Evolutionary conservation across 2,797 vertebrate species (phyloP).

Genomic region (Corythornis leucogaster): DNA sequence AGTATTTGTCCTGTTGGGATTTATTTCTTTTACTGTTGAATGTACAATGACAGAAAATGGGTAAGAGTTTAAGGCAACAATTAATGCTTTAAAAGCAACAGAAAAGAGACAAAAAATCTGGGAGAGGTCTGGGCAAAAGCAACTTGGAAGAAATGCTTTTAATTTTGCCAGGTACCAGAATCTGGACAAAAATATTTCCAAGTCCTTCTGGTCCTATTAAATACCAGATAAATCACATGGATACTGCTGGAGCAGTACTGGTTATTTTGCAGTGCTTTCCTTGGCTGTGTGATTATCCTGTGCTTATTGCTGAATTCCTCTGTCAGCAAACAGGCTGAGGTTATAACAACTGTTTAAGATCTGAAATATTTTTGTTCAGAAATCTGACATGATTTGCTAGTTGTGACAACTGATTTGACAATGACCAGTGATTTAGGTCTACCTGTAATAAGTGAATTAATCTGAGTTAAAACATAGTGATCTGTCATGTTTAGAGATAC

Average conservation of each 20-base stretch:
- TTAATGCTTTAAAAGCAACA: not conserved
- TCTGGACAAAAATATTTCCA: constrained; percentile 8
- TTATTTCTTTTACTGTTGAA: not conserved
- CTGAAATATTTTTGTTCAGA: constrained; percentile 76
- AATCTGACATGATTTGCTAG: constrained; percentile 81
- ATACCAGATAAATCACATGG: not conserved
- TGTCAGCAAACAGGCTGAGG: constrained; percentile 36
- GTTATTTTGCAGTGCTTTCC: not conserved
- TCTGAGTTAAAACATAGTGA: constrained; percentile 89
- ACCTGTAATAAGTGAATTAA: constrained; percentile 90
- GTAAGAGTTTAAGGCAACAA: not conserved
- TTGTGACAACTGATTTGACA: constrained; percentile 87
- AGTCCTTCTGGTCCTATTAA: constrained; percentile 4
- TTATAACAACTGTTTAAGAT: constrained; percentile 64
- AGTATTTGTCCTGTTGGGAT: not conserved
- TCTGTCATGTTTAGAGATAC: constrained; percentile 89
- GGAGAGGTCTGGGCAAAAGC: not conserved
- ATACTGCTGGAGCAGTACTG: not conserved
- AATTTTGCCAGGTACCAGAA: not conserved
- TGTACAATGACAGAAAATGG: not conserved
- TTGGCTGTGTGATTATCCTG: not conserved
- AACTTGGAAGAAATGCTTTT: not conserved
- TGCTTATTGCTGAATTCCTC: constrained; percentile 29
- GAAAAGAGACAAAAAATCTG: not conserved
- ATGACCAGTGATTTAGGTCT: constrained; percentile 87